These are phyloP conservation scores for Ethmia dodecea DNA, from an alignment of 2,888 invertebrate species.

Conservation along the genomic window DNA sequence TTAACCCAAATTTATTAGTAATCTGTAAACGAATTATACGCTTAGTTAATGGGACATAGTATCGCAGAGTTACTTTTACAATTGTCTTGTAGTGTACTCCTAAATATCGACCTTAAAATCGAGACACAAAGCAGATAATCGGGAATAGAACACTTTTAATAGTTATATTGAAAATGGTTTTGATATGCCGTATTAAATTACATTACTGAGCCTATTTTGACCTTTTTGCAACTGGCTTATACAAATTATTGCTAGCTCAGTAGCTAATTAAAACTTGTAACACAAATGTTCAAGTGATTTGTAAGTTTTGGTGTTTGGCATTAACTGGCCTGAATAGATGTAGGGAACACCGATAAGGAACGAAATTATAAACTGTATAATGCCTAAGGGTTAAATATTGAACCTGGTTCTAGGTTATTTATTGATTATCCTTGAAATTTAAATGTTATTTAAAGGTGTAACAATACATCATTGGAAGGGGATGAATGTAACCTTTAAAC, in stretches of 20 bases:
- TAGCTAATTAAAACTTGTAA: constrained; percentile 27
- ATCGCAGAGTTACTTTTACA: constrained; percentile 1
- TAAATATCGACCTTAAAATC: not conserved
- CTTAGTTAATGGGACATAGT: constrained; percentile 25
- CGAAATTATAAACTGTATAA: not conserved
- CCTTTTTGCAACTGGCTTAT: constrained; percentile 30
- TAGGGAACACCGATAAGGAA: not conserved
- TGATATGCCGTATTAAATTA: constrained; percentile 20
- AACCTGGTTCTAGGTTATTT: not conserved
- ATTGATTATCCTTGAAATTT: not conserved
- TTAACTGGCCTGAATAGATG: not conserved
- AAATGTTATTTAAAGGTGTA: too few relatives aligned
- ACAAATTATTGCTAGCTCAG: constrained; percentile 25
- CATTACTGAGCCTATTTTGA: constrained; percentile 29
- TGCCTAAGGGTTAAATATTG: not conserved
- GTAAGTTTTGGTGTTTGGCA: not conserved
- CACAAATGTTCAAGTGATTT: not conserved
- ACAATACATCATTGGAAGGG: too few relatives aligned
- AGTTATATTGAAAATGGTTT: constrained; percentile 5
- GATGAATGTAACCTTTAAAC: too few relatives aligned
- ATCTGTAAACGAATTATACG: constrained; percentile 29
- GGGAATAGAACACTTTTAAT: not conserved
- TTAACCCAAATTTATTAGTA: constrained; percentile 36
- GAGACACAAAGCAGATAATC: not conserved
- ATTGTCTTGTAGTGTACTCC: not conserved